These are phyloP conservation scores for Phoenoteleia sp. DNA, from an alignment of 2,888 invertebrate species.

Conservation along the genomic window DNA sequence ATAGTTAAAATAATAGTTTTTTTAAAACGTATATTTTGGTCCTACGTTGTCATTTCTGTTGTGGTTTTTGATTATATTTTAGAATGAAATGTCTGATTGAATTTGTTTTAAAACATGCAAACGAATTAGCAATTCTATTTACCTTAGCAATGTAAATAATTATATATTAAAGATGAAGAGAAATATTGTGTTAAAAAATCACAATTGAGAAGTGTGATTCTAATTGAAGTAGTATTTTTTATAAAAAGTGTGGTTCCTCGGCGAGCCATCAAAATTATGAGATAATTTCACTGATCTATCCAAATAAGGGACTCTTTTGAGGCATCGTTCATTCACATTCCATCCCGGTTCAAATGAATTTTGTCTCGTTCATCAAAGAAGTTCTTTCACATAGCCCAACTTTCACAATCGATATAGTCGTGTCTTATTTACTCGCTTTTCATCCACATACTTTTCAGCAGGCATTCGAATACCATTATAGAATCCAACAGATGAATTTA, in stretches of 20 bases:
- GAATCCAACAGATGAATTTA: conserved; percentile 7
- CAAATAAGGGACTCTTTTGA: conserved; percentile 76
- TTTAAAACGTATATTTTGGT: too few species aligned
- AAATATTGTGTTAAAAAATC: conserved; percentile 41
- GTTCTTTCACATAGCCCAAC: conserved; percentile 62
- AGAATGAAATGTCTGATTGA: too few species aligned
- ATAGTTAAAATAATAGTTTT: too few species aligned
- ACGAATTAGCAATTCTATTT: too few species aligned
- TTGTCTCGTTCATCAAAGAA: conserved; percentile 59
- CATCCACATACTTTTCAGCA: conserved; percentile 50
- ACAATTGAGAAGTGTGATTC: conserved; percentile 36
- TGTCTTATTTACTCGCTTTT: conserved; percentile 61
- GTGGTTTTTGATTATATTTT: too few species aligned
- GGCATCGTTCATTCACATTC: conserved; percentile 75
- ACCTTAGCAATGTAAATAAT: too few species aligned
- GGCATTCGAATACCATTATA: conserved; percentile 34
- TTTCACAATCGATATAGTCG: conserved; percentile 62
- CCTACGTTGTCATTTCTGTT: too few species aligned
- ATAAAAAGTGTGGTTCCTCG: conserved; percentile 55
- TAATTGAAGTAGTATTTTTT: conserved; percentile 59
- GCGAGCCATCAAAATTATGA: conserved; percentile 43
- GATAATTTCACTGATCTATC: conserved; percentile 67
- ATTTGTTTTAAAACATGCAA: too few species aligned
- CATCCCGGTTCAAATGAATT: conserved; percentile 70
- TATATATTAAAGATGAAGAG: too few species aligned